These are phyloP conservation scores for Drosophila robusta DNA, from an alignment of 2,888 invertebrate genomes.

Conservation along the genomic window DNA sequence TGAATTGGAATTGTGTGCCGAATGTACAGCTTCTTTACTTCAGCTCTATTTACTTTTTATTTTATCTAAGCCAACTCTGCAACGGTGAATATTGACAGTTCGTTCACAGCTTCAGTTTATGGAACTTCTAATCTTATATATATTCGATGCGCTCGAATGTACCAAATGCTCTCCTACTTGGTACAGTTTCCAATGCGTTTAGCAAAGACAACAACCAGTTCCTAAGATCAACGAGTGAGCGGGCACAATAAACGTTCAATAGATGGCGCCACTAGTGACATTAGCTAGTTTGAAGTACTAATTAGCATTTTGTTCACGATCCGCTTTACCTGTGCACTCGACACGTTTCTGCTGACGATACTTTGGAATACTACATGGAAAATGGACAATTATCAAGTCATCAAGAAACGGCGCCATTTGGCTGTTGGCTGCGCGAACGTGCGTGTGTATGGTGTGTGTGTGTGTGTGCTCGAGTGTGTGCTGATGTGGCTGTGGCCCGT, in stretches of 20 bases:
- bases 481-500: conserved; percentile 29
- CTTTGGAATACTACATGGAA: conserved; percentile 13
- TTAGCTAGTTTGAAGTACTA: background rate
- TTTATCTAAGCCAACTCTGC: no score
- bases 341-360: conserved; percentile 7
- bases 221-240: conserved; percentile 22
- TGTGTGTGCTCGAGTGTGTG: conserved; percentile 21
- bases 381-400: conserved; percentile 52
- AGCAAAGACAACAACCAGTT: conserved; percentile 37
- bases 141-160: conserved; percentile 5
- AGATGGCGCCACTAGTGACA: conserved; percentile 51
- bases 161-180: background rate
- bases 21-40: no score
- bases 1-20: no score
- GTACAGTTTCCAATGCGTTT: conserved; percentile 1
- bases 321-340: conserved; percentile 25
- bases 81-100: no score
- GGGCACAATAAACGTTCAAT: background rate
- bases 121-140: background rate
- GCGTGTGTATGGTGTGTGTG: conserved; percentile 18
- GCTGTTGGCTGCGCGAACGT: conserved; percentile 23
- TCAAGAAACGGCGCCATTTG: conserved; percentile 61
- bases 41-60: no score
- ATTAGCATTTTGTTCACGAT: conserved; percentile 19
- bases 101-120: background rate